Evolutionary conservation across 2,888 invertebrate genomes (phyloP).

Genomic region (Leptinotarsa tumamoca): DNA sequence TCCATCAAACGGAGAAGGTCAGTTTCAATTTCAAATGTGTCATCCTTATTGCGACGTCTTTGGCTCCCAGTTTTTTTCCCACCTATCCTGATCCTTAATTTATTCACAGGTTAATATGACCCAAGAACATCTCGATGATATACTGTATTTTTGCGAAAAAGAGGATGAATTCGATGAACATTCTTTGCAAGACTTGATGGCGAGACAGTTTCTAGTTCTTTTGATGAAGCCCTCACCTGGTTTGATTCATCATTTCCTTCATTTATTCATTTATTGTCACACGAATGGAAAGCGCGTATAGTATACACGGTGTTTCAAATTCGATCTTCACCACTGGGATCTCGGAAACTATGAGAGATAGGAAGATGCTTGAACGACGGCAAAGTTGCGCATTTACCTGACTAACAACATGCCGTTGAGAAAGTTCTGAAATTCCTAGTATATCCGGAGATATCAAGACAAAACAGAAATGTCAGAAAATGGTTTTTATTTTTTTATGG

Average conservation of each 20-base stretch:
- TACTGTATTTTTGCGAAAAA: constrained; percentile 58
- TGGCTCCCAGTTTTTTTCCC: neutral
- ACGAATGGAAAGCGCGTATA: neutral
- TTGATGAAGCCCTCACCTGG: constrained; percentile 46
- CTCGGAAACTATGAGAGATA: too few species aligned
- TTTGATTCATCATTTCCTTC: constrained; percentile 15
- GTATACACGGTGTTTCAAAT: too few species aligned
- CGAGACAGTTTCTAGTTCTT: constrained; percentile 43
- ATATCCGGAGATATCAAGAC: too few species aligned
- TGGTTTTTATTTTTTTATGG: too few species aligned
- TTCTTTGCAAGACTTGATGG: constrained; percentile 35
- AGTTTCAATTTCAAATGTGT: neutral
- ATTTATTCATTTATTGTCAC: too few species aligned
- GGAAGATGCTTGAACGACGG: too few species aligned
- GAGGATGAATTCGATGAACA: constrained; percentile 39
- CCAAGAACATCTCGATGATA: constrained; percentile 56
- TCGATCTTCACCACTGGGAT: too few species aligned
- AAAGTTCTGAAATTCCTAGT: too few species aligned
- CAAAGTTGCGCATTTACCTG: too few species aligned
- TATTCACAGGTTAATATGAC: constrained; percentile 50
- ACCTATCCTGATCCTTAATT: neutral
- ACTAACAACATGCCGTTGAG: too few species aligned
- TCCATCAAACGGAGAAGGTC: constrained; percentile 57
- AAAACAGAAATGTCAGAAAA: too few species aligned
- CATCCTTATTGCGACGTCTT: neutral